Percentiles rank a stretch among this genome's conserved stretches.
These are phyloP conservation scores for Phortica variegata DNA, from an alignment of 1,140 invertebrate genomes.

Conservation along the genomic window DNA sequence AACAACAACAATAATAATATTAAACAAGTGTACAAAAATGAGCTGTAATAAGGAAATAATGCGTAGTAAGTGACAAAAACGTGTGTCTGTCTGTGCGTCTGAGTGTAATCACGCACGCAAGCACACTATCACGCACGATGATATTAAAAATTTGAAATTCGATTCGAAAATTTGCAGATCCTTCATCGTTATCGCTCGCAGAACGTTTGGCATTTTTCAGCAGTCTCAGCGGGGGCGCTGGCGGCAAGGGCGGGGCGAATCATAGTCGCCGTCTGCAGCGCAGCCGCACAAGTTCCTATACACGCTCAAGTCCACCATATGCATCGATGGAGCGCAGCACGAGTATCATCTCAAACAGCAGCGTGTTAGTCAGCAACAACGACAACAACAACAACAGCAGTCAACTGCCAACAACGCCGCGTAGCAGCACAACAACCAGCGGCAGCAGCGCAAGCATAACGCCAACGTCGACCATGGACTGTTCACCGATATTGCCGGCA, in stretches of 20 bases:
- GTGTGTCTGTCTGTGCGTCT: too few species aligned
- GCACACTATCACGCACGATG: not conserved
- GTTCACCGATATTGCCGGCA: conserved; percentile 18
- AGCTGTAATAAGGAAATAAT: conserved; percentile 8
- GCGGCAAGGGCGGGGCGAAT: conserved; percentile 13
- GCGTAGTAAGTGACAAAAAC: not conserved
- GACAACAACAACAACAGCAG: not conserved
- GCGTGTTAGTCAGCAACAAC: too few species aligned
- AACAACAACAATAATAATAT: conserved; percentile 5
- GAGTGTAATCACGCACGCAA: too few species aligned
- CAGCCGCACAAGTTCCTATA: conserved; percentile 31
- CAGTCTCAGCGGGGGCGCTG: conserved; percentile 31
- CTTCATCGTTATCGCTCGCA: conserved; percentile 48
- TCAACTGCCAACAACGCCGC: conserved; percentile 11
- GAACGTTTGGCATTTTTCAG: conserved; percentile 50
- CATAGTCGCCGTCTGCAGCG: conserved; percentile 9
- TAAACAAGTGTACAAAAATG: conserved; percentile 2
- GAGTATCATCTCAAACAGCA: conserved; percentile 1
- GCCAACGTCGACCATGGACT: conserved; percentile 41
- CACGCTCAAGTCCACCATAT: conserved; percentile 30
- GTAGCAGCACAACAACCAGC: conserved; percentile 31
- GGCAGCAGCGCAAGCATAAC: conserved; percentile 32
- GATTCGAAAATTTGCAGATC: conserved; percentile 28
- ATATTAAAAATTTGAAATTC: not conserved
- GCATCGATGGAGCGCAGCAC: conserved; percentile 20